phyloP scores from a whole-genome alignment of 2,888 invertebrate genomes.

The Chouioia cunea region DNA sequence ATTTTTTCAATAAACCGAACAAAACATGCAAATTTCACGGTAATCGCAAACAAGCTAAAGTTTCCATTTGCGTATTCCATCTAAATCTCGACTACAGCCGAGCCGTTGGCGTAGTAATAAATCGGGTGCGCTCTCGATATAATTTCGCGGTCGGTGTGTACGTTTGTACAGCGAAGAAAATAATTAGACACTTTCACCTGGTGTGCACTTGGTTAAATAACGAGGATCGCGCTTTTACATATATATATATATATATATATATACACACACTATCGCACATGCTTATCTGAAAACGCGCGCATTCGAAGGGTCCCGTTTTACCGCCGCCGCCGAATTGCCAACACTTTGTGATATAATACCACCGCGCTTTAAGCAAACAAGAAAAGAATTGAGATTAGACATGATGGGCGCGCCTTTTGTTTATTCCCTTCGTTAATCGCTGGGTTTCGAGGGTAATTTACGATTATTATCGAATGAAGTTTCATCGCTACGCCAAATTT shows the following conservation, averaged over 20 bases:
- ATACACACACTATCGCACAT: no score
- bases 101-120: neutral
- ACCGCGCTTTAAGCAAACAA: neutral
- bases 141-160: conserved; percentile 34
- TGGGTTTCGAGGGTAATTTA: no score
- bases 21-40: no score
- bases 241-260: no score
- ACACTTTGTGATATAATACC: conserved; percentile 33
- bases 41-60: no score
- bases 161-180: conserved; percentile 19
- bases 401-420: conserved; percentile 7
- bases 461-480: no score
- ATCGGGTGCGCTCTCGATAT: conserved; percentile 15
- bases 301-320: conserved; percentile 30
- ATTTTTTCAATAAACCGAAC: no score
- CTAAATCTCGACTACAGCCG: neutral
- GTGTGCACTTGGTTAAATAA: conserved; percentile 27
- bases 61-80: no score
- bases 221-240: conserved; percentile 20
- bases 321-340: conserved; percentile 1
- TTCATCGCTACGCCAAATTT: no score
- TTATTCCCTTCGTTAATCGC: conserved; percentile 14
- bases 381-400: conserved; percentile 23
- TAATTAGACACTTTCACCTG: conserved; percentile 43
- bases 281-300: conserved; percentile 33